Evolutionary conservation across 2,888 invertebrate genomes (phyloP).

Genomic region (Habrosyne pyritoides): DNA sequence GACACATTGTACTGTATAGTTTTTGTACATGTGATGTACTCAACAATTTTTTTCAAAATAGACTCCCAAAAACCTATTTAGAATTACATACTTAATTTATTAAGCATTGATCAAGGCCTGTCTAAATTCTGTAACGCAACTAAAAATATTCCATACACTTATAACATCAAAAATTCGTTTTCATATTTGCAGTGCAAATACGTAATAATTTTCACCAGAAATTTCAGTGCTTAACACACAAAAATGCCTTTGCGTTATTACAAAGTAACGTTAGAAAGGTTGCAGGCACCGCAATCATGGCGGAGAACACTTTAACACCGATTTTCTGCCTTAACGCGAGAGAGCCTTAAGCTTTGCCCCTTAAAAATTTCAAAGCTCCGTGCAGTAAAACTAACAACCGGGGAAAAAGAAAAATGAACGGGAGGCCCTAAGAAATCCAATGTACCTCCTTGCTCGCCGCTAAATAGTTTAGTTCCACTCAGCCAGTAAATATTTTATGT

Average conservation of each 20-base stretch:
- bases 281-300: slow-evolving; percentile 5
- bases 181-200: not conserved
- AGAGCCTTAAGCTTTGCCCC: slow-evolving; percentile 10
- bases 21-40: too few species aligned
- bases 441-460: slow-evolving; percentile 38
- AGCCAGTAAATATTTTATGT: slow-evolving; percentile 64
- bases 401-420: slow-evolving; percentile 45
- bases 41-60: too few species aligned
- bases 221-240: slow-evolving; percentile 1
- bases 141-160: too few species aligned
- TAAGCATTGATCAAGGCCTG: too few species aligned
- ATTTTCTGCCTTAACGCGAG: slow-evolving; percentile 6
- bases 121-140: too few species aligned
- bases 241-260: slow-evolving; percentile 2
- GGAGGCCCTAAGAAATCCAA: slow-evolving; percentile 43
- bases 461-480: slow-evolving; percentile 61
- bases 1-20: too few species aligned
- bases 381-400: slow-evolving; percentile 39
- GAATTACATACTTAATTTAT: too few species aligned
- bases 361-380: slow-evolving; percentile 44
- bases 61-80: too few species aligned
- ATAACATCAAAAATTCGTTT: not conserved
- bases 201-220: not conserved
- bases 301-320: slow-evolving; percentile 8
- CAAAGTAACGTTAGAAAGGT: slow-evolving; percentile 7